Evolutionary conservation across 2,797 vertebrate genomes (phyloP).

Genomic region (Alfaro cultratus): DNA sequence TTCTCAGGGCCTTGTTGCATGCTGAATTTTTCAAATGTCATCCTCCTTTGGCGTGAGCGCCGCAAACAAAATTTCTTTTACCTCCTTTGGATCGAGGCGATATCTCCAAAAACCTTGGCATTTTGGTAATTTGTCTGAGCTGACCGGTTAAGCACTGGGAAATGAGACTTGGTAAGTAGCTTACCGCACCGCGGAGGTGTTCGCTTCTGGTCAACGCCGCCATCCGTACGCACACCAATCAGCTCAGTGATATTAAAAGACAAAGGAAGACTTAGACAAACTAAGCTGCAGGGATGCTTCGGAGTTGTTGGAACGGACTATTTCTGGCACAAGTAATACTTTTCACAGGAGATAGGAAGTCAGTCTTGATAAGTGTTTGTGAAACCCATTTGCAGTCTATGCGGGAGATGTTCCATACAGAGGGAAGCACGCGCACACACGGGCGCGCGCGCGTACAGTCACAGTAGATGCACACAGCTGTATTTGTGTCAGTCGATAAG

Average conservation of each 20-base stretch:
- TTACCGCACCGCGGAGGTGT: conserved; percentile 11
- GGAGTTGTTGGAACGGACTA: conserved; percentile 50
- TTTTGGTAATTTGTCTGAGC: conserved; percentile 39
- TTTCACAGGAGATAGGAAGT: conserved; percentile 66
- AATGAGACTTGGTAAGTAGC: conserved; percentile 37
- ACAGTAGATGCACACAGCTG: conserved; percentile 42
- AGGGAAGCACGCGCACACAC: conserved; percentile 13
- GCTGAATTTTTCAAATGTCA: conserved; percentile 31
- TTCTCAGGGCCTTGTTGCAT: conserved; percentile 17
- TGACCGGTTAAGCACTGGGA: conserved; percentile 43
- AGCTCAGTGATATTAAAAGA: conserved; percentile 18
- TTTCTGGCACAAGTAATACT: conserved; percentile 63
- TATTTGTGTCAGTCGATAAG: conserved; percentile 72
- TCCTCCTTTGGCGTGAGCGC: neutral
- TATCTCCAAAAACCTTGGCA: conserved; percentile 33
- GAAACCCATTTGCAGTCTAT: conserved; percentile 76
- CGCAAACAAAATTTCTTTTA: conserved; percentile 25
- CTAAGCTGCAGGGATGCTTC: conserved; percentile 9
- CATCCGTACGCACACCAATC: neutral
- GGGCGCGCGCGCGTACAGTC: neutral
- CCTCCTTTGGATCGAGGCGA: neutral
- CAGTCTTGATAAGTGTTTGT: conserved; percentile 73
- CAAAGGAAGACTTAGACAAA: conserved; percentile 36
- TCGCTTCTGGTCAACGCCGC: conserved; percentile 6
- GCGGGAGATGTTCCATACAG: conserved; percentile 55